phyloP scores from a whole-genome alignment of 2,113 vertebrate species.

The Colius striatus region DNA sequence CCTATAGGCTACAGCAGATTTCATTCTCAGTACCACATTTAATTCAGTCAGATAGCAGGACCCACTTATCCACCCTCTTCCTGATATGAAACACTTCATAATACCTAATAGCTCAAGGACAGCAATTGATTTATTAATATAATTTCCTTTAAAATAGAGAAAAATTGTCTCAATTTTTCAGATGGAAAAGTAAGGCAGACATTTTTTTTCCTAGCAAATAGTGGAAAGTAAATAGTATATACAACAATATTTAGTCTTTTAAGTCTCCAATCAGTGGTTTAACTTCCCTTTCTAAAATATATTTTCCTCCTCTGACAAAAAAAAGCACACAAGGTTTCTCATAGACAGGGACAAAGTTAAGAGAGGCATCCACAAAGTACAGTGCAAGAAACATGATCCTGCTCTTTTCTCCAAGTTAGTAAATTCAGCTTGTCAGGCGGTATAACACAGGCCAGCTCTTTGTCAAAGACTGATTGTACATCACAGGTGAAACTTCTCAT shows the following conservation, averaged over 20 bases:
- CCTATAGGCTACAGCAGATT: neutral
- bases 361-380: neutral
- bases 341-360: neutral
- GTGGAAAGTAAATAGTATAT: neutral
- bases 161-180: neutral
- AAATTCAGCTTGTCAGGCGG: neutral
- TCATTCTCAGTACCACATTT: neutral
- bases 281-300: neutral
- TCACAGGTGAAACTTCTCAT: neutral
- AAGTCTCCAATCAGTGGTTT: neutral
- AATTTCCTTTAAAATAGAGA: neutral
- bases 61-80: neutral
- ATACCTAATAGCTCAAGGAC: neutral
- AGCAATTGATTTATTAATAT: neutral
- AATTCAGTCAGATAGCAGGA: neutral
- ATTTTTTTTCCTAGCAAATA: neutral
- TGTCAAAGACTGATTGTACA: neutral
- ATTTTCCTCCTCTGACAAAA: neutral
- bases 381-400: rapidly evolving
- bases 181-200: neutral
- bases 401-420: neutral
- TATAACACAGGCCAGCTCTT: neutral
- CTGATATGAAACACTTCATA: neutral
- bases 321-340: neutral
- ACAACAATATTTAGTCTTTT: neutral